Base-by-base conservation (phyloP, 2,797 vertebrate species). In the Telmatherina bonti region DNA sequence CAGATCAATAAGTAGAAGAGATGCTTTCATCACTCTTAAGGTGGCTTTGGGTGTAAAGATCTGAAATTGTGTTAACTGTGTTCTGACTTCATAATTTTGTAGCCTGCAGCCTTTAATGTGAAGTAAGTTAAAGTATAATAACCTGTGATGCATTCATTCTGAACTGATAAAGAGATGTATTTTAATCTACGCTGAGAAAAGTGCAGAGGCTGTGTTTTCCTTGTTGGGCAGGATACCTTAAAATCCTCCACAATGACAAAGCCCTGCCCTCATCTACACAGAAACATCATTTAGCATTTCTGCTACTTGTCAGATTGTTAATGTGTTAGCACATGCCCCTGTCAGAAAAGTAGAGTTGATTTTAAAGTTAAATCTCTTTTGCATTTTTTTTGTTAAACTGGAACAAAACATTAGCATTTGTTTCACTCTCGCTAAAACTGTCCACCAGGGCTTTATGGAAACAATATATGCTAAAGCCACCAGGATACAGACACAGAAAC, bases 1-100 rank as follows among this genome's bases (percentile, higher is more conserved):
- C 72, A 64, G 87, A 94, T 94, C 93, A 93, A 94, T 93, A 94
- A 85, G 59, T 87, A 75, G 84, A 82, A 84, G 86, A 89, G 79
- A 89, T 78, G 72, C 88, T 36, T 72, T 86, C 80, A 70, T 82
- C 81, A 51, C 24, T 79, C 85, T 94, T 94, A 94, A 94, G 93
- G 93, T 92, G 90, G 92, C 26, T 70, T 88, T 72, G 29, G 11
- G 12, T 52, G 53, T 57, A 43, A 79, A 33, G 29, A 62, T 78
- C 27, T 20, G n/a, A n/a, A 22, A 68, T 36, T 15, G 45, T 11
- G 3, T 30, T 72, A 86, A 36, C 49, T 70, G 8, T 49, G 18
- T 26, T n/a, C 13, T 47, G 6, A 36, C 12, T 7, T 61, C 22
- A n/a, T 64, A 2, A 26, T 71, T 73, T 53, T 70, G 15, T 24